Conservation (phyloP, 2,888 invertebrate genomes). For the Drosophila greeni region DNA sequence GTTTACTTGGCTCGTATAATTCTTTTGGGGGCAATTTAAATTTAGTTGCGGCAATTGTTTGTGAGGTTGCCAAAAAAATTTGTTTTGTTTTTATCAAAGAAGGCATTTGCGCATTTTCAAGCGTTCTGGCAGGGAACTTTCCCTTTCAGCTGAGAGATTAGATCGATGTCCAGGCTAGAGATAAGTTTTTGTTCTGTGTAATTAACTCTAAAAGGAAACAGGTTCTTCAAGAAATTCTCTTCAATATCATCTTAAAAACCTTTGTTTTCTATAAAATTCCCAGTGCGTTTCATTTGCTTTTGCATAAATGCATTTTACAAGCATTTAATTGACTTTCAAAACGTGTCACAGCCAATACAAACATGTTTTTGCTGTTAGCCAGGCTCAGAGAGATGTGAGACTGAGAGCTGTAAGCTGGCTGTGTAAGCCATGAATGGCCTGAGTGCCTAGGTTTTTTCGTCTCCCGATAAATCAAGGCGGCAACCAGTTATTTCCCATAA, state of each 20-base stretch:
- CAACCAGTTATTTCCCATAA: constrained; percentile 53
- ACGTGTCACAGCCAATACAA: constrained; percentile 55
- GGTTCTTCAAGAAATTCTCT: constrained; percentile 17
- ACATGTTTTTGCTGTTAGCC: constrained; percentile 51
- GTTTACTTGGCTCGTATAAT: constrained; percentile 38
- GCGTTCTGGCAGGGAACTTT: constrained; percentile 21
- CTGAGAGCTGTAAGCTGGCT: constrained; percentile 1
- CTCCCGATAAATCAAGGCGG: constrained; percentile 38
- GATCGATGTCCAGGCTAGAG: constrained; percentile 13
- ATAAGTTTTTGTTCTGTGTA: constrained; percentile 11
- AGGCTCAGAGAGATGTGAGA: constrained; percentile 32
- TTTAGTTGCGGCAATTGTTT: constrained; percentile 41
- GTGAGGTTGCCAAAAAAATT: constrained; percentile 32
- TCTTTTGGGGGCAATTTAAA: constrained; percentile 41
- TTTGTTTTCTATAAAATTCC: constrained; percentile 21
- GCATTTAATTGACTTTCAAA: constrained; percentile 63
- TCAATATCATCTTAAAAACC: not conserved
- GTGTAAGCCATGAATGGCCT: constrained; percentile 43
- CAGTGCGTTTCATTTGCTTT: constrained; percentile 39
- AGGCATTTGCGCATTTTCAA: constrained; percentile 38
- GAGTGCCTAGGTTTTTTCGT: constrained; percentile 18
- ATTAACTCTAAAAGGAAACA: constrained; percentile 12
- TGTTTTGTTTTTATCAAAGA: constrained; percentile 32
- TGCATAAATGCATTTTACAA: constrained; percentile 61
- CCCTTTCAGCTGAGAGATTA: constrained; percentile 15